Evolutionary conservation across 2,888 invertebrate genomes (phyloP).

Genomic region (Polydesmus complanatus): DNA sequence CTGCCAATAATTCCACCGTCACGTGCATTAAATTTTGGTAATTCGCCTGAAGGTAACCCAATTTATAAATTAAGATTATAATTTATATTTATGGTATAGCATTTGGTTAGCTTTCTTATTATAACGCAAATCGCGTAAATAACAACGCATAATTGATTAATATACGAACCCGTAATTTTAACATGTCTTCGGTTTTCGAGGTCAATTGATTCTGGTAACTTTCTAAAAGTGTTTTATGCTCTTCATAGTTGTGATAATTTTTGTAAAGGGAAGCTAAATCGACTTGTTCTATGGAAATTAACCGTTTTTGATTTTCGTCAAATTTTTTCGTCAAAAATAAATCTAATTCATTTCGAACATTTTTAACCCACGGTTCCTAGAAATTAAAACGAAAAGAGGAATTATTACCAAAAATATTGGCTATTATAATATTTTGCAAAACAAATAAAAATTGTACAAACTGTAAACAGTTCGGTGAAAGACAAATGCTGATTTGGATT

Average conservation of each 20-base stretch:
- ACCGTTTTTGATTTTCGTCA: not conserved
- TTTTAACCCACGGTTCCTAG: slow-evolving; percentile 32
- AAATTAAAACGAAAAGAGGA: slow-evolving; percentile 14
- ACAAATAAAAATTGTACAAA: slow-evolving; percentile 16
- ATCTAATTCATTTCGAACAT: slow-evolving; percentile 29
- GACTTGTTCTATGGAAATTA: not conserved
- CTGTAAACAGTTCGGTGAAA: slow-evolving; percentile 39
- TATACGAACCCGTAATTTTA: not conserved
- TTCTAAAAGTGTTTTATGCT: slow-evolving; percentile 1
- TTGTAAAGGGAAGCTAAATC: not conserved
- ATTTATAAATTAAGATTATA: no score
- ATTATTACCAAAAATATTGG: not conserved
- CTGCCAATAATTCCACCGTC: slow-evolving; percentile 44
- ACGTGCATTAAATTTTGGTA: slow-evolving; percentile 37
- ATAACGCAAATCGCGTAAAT: no score
- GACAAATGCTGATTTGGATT: slow-evolving; percentile 40
- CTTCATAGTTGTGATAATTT: slow-evolving; percentile 4
- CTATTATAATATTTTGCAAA: slow-evolving; percentile 1
- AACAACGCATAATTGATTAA: no score
- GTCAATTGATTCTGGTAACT: not conserved
- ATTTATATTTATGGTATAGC: no score
- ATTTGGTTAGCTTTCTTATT: no score
- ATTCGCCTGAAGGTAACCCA: slow-evolving; percentile 31
- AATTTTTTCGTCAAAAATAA: slow-evolving; percentile 28
- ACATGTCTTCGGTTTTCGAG: not conserved